These are phyloP conservation scores for Volucella zonaria DNA, from an alignment of 2,888 invertebrate genomes.

Conservation along the genomic window DNA sequence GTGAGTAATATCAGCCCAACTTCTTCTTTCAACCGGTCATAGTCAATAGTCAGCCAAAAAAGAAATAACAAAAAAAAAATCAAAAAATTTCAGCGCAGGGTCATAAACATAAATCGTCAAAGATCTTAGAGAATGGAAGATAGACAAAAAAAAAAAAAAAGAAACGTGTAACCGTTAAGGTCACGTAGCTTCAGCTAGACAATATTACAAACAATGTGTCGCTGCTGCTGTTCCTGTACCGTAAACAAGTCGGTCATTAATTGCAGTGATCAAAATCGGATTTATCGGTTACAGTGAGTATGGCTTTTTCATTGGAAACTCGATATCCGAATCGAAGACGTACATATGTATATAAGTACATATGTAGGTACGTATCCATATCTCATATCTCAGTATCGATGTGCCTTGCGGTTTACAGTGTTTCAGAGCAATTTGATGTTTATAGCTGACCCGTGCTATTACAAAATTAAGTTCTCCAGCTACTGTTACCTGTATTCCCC, in stretches of 20 bases:
- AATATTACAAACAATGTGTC: too few relatives aligned
- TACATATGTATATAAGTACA: constrained; percentile 1
- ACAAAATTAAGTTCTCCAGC: constrained; percentile 17
- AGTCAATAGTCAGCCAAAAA: neutral
- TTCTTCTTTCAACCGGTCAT: constrained; percentile 33
- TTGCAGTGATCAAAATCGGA: constrained; percentile 47
- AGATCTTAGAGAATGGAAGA: constrained; percentile 42
- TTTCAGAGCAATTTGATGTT: constrained; percentile 45
- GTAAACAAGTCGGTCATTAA: constrained; percentile 35
- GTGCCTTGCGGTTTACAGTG: constrained; percentile 36
- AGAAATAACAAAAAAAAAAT: constrained; percentile 40
- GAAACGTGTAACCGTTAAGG: constrained; percentile 66
- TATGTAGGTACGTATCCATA: neutral
- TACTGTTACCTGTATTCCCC: neutral
- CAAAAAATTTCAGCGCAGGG: constrained; percentile 44
- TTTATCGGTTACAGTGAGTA: constrained; percentile 58
- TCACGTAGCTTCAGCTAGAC: constrained; percentile 46
- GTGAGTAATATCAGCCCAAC: constrained; percentile 76
- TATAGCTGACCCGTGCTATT: constrained; percentile 11
- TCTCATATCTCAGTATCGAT: neutral
- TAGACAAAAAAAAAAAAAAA: constrained; percentile 13
- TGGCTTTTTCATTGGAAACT: constrained; percentile 59
- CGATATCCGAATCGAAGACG: constrained; percentile 63
- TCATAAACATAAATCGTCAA: constrained; percentile 50
- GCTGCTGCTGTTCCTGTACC: constrained; percentile 38